These are phyloP conservation scores for Campylomormyrus tamandua DNA, from an alignment of 2,113 vertebrate genomes.

Conservation along the genomic window DNA sequence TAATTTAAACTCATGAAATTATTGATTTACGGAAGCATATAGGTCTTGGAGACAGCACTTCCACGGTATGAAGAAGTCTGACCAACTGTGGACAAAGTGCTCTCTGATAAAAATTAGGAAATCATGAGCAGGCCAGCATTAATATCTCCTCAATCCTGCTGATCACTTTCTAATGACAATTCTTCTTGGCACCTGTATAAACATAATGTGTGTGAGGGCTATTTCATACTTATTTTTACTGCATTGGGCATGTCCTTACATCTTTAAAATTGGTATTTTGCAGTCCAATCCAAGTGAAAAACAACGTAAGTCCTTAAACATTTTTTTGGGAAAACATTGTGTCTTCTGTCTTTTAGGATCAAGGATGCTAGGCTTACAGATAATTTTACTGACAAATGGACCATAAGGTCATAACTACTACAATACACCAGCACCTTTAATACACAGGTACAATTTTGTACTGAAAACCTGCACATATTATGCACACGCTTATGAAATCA, in stretches of 20 bases:
- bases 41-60: neutral
- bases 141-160: neutral
- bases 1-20: neutral
- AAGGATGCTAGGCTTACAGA: neutral
- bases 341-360: neutral
- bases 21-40: neutral
- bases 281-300: neutral
- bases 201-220: neutral
- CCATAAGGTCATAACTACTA: neutral
- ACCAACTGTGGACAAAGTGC: neutral
- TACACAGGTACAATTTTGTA: neutral
- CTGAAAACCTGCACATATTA: neutral
- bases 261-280: neutral
- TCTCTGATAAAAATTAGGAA: neutral
- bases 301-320: neutral
- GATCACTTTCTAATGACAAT: neutral
- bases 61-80: neutral
- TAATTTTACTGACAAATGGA: neutral
- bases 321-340: neutral
- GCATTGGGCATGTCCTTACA: neutral
- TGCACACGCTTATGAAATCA: neutral
- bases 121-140: neutral
- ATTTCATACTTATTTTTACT: neutral
- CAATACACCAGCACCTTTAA: neutral
- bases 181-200: neutral